Percentiles rank a stretch among this genome's conserved stretches.
phyloP scores from a whole-genome alignment of 2,797 vertebrate species.

The Alosa sapidissima region DNA sequence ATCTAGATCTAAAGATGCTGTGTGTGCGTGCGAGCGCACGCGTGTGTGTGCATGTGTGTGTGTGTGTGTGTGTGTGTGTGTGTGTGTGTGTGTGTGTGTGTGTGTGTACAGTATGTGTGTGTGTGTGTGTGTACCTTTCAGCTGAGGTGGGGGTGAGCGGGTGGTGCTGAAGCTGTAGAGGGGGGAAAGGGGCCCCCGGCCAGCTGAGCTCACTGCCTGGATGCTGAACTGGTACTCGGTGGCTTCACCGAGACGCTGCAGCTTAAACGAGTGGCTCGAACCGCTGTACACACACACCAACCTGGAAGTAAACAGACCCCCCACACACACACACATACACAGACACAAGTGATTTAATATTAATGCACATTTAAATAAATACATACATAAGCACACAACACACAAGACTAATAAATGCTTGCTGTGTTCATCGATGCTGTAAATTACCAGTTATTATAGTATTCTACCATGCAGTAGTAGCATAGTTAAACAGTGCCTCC shows the following conservation, averaged over 20 bases:
- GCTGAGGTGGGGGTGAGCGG: constrained; percentile 73
- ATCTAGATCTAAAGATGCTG: neutral
- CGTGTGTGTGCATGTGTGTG: neutral
- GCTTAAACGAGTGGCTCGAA: constrained; percentile 77
- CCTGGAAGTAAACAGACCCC: constrained; percentile 53
- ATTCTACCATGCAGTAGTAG: neutral
- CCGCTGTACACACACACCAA: constrained; percentile 77
- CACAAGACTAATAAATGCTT: neutral
- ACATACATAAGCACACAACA: neutral
- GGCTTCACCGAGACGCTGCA: constrained; percentile 76
- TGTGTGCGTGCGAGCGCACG: too few species aligned
- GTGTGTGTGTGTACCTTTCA: constrained; percentile 69
- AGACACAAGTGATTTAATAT: neutral
- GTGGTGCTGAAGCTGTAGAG: constrained; percentile 77
- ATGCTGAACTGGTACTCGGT: constrained; percentile 78
- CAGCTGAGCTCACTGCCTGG: constrained; percentile 77
- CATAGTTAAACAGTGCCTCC: neutral
- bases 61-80: neutral
- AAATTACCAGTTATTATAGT: neutral
- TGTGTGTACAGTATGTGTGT: neutral
- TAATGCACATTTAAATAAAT: neutral
- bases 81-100: constrained; percentile 19
- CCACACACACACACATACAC: neutral
- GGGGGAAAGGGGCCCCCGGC: constrained; percentile 73
- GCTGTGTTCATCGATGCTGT: neutral